phyloP scores from a whole-genome alignment of 2,888 invertebrate species.

The Odontocolon sp. region DNA sequence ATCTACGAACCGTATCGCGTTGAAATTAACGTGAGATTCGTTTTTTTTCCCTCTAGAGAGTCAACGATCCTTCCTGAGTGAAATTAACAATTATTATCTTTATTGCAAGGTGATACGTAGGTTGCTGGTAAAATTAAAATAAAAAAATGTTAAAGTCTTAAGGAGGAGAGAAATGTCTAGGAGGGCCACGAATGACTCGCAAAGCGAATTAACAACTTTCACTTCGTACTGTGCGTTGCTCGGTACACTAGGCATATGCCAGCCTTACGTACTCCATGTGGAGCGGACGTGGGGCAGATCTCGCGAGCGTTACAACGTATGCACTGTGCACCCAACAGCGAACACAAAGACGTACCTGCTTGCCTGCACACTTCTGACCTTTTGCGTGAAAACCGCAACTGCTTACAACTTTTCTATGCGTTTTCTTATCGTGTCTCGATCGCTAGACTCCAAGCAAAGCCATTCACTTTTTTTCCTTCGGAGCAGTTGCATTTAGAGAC shows the following conservation, averaged over 20 bases:
- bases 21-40: slow-evolving; percentile 57
- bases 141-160: no score
- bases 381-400: slow-evolving; percentile 47
- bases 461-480: slow-evolving; percentile 9
- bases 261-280: slow-evolving; percentile 61
- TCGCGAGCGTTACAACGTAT: slow-evolving; percentile 11
- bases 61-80: not conserved
- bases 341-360: slow-evolving; percentile 33
- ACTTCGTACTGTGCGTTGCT: not conserved
- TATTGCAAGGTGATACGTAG: not conserved
- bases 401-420: slow-evolving; percentile 25
- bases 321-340: not conserved
- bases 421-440: slow-evolving; percentile 26
- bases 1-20: slow-evolving; percentile 49
- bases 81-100: not conserved
- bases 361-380: slow-evolving; percentile 35
- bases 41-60: slow-evolving; percentile 15
- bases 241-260: not conserved
- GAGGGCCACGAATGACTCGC: no score
- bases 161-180: no score
- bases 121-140: slow-evolving; percentile 2
- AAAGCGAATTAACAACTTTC: not conserved
- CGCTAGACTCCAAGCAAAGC: slow-evolving; percentile 21
- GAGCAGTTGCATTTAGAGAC: not conserved
- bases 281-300: slow-evolving; percentile 70